phyloP scores from a whole-genome alignment of 1,140 invertebrate genomes.

The Cydia splendana region DNA sequence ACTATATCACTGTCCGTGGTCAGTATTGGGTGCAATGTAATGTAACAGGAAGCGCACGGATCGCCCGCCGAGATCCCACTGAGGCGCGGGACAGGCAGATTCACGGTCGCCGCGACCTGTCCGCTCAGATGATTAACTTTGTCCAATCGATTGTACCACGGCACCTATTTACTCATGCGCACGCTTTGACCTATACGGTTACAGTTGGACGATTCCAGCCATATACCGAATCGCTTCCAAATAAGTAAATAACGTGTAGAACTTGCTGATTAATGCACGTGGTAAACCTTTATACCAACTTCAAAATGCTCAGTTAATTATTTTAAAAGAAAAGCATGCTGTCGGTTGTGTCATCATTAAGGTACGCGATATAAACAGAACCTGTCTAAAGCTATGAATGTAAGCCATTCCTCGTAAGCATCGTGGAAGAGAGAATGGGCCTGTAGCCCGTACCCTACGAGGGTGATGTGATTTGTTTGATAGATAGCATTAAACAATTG shows the following conservation, averaged over 20 bases:
- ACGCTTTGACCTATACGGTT: constrained; percentile 48
- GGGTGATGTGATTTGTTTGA: constrained; percentile 51
- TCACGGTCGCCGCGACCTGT: constrained; percentile 74
- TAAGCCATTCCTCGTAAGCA: too few relatives aligned
- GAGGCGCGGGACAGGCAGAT: constrained; percentile 61
- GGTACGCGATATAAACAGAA: too few relatives aligned
- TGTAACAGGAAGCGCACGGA: constrained; percentile 60
- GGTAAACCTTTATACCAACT: background rate
- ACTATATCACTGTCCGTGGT: constrained; percentile 37
- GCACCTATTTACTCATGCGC: constrained; percentile 62
- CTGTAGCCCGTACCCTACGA: background rate
- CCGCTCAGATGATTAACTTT: constrained; percentile 72
- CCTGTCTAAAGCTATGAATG: too few relatives aligned
- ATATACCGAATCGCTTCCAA: background rate
- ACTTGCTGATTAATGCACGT: background rate
- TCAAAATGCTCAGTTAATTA: background rate
- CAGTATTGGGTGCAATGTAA: constrained; percentile 22
- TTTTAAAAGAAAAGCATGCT: too few relatives aligned
- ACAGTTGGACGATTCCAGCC: constrained; percentile 24
- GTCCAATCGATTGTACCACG: constrained; percentile 74
- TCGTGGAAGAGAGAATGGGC: background rate
- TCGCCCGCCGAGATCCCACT: constrained; percentile 63
- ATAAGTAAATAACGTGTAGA: background rate
- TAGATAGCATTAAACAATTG: constrained; percentile 61
- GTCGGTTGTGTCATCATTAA: too few relatives aligned